Conservation (phyloP, 2,113 vertebrate species). For the human region DNA sequence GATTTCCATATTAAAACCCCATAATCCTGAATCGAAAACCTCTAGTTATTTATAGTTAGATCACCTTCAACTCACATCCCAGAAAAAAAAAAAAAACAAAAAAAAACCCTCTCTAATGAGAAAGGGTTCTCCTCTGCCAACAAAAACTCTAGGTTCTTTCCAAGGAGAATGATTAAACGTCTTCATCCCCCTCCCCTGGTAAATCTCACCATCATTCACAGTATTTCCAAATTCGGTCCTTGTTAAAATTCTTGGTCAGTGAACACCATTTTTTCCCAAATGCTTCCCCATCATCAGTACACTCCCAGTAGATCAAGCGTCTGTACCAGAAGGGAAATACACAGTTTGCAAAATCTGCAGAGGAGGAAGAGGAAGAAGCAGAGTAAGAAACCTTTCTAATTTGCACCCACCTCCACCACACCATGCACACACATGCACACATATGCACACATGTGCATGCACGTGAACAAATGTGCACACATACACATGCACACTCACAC, state of each 20-base stretch:
- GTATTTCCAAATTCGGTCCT: conserved; percentile 45
- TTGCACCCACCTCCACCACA: neutral
- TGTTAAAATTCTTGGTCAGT: conserved; percentile 61
- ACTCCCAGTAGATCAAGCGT: conserved; percentile 50
- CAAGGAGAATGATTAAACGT: neutral
- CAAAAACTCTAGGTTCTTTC: neutral
- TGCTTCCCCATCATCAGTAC: neutral
- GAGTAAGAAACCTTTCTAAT: neutral
- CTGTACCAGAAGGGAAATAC: conserved; percentile 69
- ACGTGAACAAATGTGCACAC: too few relatives aligned
- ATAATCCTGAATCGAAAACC: neutral
- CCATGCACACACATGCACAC: neutral
- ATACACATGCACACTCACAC: too few relatives aligned
- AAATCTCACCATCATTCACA: neutral
- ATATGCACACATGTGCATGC: too few relatives aligned
- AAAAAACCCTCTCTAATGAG: neutral
- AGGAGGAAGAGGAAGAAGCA: neutral
- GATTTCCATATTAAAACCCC: neutral
- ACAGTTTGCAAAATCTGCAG: conserved; percentile 55
- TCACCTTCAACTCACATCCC: neutral
- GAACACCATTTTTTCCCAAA: conserved; percentile 65
- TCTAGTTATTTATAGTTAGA: neutral
- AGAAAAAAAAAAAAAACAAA: neutral
- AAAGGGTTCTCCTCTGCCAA: neutral
- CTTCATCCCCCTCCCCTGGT: fast-evolving